phyloP scores from a whole-genome alignment of 2,797 vertebrate species.

The Merluccius polli region DNA sequence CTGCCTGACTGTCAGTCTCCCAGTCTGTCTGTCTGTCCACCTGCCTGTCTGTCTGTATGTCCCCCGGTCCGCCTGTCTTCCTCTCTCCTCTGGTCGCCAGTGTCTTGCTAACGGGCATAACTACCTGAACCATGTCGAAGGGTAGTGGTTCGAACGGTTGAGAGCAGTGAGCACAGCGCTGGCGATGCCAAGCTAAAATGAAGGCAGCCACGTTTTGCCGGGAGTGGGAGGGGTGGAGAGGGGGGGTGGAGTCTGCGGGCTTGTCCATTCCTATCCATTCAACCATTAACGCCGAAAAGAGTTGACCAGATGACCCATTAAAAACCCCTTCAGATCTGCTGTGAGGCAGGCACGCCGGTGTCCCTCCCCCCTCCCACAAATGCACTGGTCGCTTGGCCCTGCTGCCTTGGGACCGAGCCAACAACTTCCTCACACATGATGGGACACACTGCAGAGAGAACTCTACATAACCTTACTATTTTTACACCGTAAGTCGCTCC shows the following conservation, averaged over 20 bases:
- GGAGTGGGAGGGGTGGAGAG: slow-evolving; percentile 54
- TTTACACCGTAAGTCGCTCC: slow-evolving; percentile 26
- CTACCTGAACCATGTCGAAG: slow-evolving; percentile 52
- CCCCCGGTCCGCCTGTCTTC: slow-evolving; percentile 1
- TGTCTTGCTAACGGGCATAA: slow-evolving; percentile 34
- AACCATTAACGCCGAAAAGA: slow-evolving; percentile 70
- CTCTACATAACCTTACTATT: slow-evolving; percentile 24
- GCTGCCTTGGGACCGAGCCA: slow-evolving; percentile 36
- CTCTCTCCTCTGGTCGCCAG: slow-evolving; percentile 14
- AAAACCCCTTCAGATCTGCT: slow-evolving; percentile 53
- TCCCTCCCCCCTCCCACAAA: slow-evolving; percentile 41
- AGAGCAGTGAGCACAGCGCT: slow-evolving; percentile 51
- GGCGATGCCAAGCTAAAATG: slow-evolving; percentile 62
- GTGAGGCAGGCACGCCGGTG: slow-evolving; percentile 35
- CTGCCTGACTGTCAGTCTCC: neutral
- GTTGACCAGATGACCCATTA: slow-evolving; percentile 65
- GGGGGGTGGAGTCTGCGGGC: slow-evolving; percentile 61
- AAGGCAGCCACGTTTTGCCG: slow-evolving; percentile 51
- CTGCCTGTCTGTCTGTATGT: neutral
- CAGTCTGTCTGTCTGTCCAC: neutral
- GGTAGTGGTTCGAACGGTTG: slow-evolving; percentile 54
- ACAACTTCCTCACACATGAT: slow-evolving; percentile 44
- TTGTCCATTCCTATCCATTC: slow-evolving; percentile 73
- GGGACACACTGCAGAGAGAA: slow-evolving; percentile 28
- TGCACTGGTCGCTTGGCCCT: neutral